Base-by-base conservation (phyloP, 2,113 vertebrate genomes). In the Cochlearius cochlearius region DNA sequence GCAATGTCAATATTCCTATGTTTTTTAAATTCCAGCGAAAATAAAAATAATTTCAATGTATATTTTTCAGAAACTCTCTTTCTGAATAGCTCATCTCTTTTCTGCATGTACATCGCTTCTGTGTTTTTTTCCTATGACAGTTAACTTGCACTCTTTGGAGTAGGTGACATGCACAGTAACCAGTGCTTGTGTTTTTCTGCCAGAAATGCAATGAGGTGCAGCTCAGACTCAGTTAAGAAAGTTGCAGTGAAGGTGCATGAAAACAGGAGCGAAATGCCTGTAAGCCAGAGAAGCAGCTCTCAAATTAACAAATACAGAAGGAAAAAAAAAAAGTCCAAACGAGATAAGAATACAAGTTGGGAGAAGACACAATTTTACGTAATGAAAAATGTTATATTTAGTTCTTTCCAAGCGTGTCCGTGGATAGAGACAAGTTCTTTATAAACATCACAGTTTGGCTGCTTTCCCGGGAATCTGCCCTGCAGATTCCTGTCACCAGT, bases 21-120 rank as follows among this genome's bases (percentile, higher is more conserved):
- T 91, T 97, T 98, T 98, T 95, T 97, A 97, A 97, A 94, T 97
- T 97, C 91, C 95, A 96, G 94, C 91, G 76, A 95, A 98, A 98
- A 98, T 98, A 98, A 98, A 97, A 98, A 68, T 80, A 94, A 95
- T 97, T 94, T 97, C 78, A 94, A 27, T 94, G 90, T 97, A 47
- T 88, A 79, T 94, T 98, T 97, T 96, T 94, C 96, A 97, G 94
- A 96, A 97, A 88, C 95, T 90, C 79, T 97, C 79, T 96, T 95
- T 96, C 79, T 88, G 81, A 86, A 93, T 67, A 97, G 81, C 87
- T 97, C 47, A 58, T 81, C 92, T 97, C 86, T 90, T 92, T 96
- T 86, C 53, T 90, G 58, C 86, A 47, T 58, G 86, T 96, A 11
- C 7, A 53, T 58, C 45, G 52, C 59, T 88, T 43, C 30, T 90